These are phyloP conservation scores for Drosophila aff. DNA, from an alignment of 1,140 invertebrate species.

Conservation along the genomic window DNA sequence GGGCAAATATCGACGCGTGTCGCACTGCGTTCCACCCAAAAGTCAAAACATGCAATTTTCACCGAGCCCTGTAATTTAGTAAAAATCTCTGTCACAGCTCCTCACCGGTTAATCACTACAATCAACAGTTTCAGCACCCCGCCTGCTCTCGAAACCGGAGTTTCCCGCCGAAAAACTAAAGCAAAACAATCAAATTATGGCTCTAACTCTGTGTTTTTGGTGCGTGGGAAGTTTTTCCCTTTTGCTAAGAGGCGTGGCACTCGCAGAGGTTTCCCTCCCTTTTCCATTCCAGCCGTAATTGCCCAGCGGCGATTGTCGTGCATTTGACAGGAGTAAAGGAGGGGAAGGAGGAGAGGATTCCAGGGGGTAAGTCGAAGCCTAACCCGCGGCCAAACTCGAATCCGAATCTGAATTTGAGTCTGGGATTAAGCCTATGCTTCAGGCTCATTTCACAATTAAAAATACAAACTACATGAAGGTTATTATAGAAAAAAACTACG, in stretches of 20 bases:
- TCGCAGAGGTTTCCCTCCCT: conserved; percentile 39
- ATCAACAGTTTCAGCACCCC: conserved; percentile 67
- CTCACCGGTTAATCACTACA: conserved; percentile 77
- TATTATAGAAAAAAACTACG: conserved; percentile 9
- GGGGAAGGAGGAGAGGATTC: conserved; percentile 8
- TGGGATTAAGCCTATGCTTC: conserved; percentile 46
- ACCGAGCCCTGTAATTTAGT: conserved; percentile 62
- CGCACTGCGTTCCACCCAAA: conserved; percentile 33
- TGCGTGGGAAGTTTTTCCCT: conserved; percentile 49
- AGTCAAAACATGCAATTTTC: conserved; percentile 80
- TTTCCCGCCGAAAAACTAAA: conserved; percentile 13
- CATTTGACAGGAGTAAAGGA: conserved; percentile 40
- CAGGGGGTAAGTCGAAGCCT: conserved; percentile 33
- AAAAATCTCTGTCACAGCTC: conserved; percentile 58
- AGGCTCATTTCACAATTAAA: conserved; percentile 69
- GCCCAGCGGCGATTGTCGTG: conserved; percentile 37
- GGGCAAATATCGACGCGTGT: conserved; percentile 53
- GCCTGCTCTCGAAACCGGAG: conserved; percentile 5
- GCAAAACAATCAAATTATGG: conserved; percentile 78
- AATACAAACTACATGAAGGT: conserved; percentile 21
- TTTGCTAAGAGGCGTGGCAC: conserved; percentile 26
- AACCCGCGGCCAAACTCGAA: conserved; percentile 50
- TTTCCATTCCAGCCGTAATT: conserved; percentile 23
- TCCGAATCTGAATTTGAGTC: conserved; percentile 4
- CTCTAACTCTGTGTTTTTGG: conserved; percentile 26